These are phyloP conservation scores for Todiramphus chloris DNA, from an alignment of 2,113 vertebrate species.

Conservation along the genomic window DNA sequence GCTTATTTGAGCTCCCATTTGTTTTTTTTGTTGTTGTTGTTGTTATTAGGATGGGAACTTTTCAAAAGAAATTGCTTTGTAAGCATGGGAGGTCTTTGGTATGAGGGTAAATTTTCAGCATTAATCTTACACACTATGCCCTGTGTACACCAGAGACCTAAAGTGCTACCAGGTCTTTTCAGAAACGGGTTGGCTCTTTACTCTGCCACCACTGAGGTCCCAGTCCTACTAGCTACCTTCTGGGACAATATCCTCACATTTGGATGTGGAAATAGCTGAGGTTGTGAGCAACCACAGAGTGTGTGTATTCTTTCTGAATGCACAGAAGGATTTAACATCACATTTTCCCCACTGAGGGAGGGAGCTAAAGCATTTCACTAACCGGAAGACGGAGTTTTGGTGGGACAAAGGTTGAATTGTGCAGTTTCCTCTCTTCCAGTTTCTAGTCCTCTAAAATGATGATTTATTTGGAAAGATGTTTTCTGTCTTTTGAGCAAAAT, in stretches of 20 bases:
- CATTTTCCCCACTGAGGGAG: not conserved
- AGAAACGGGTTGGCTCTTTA: not conserved
- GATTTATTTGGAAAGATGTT: conserved; percentile 6
- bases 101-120: not conserved
- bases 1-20: not conserved
- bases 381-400: not conserved
- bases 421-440: not conserved
- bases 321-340: not conserved
- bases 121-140: not conserved
- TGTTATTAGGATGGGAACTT: not conserved
- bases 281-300: not conserved
- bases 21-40: not conserved
- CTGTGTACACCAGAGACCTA: not conserved
- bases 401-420: not conserved
- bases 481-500: not conserved
- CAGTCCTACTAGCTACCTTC: not conserved
- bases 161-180: not conserved
- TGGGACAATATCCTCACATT: not conserved
- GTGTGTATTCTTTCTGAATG: not conserved
- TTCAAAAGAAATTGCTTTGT: not conserved
- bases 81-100: not conserved
- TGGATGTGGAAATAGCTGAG: not conserved
- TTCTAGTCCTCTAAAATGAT: not conserved
- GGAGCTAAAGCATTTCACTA: not conserved
- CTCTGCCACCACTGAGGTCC: not conserved